phyloP scores from a whole-genome alignment of 2,888 invertebrate species.

The Melitaea athalia region DNA sequence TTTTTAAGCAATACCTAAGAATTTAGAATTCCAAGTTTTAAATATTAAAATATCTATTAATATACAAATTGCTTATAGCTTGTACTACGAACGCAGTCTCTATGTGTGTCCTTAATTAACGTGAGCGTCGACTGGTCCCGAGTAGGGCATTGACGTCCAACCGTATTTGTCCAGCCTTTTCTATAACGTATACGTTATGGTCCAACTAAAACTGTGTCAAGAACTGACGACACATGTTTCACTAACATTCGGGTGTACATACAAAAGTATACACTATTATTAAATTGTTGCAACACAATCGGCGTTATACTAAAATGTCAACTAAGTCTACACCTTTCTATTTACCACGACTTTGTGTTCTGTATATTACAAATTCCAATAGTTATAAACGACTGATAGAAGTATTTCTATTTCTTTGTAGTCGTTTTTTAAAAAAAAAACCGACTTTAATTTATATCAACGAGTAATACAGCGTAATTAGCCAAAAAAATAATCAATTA shows the following conservation, averaged over 20 bases:
- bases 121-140: slow-evolving; percentile 26
- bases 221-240: slow-evolving; percentile 25
- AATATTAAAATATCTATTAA: too few relatives aligned
- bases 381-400: too few relatives aligned
- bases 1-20: too few relatives aligned
- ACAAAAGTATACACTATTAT: background rate
- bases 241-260: slow-evolving; percentile 7
- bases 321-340: too few relatives aligned
- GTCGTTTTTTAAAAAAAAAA: too few relatives aligned
- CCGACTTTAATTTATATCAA: too few relatives aligned
- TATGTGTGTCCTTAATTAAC: slow-evolving; percentile 39
- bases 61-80: background rate
- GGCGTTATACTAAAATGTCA: background rate
- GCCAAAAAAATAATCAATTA: too few relatives aligned
- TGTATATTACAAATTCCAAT: too few relatives aligned
- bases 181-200: slow-evolving; percentile 25
- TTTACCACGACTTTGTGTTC: too few relatives aligned
- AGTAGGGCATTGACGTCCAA: slow-evolving; percentile 36
- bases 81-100: slow-evolving; percentile 27
- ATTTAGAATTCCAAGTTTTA: too few relatives aligned
- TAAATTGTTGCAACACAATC: background rate
- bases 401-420: too few relatives aligned
- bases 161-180: slow-evolving; percentile 36
- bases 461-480: too few relatives aligned
- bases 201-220: slow-evolving; percentile 33